Conservation (phyloP, 2,888 invertebrate species). For the Nasonovia ribisnigri region DNA sequence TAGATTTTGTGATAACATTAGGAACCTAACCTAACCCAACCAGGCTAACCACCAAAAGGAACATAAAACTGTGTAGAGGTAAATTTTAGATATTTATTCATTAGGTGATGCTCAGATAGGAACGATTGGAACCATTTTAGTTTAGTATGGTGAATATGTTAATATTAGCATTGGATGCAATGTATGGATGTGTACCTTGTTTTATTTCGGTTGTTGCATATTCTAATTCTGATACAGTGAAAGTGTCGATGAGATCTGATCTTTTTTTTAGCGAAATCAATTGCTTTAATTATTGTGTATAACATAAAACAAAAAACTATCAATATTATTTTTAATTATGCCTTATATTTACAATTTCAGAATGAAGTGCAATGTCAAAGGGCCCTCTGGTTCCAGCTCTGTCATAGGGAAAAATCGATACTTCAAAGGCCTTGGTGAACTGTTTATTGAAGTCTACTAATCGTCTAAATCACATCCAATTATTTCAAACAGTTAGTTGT, state of each 20-base stretch:
- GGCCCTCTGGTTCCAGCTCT: constrained; percentile 74
- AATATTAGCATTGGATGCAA: not conserved
- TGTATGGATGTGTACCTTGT: constrained; percentile 55
- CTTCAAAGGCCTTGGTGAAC: constrained; percentile 78
- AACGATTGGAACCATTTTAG: no score
- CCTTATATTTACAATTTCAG: constrained; percentile 68
- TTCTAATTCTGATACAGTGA: constrained; percentile 78
- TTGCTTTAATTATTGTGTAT: constrained; percentile 73
- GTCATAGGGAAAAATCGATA: constrained; percentile 79
- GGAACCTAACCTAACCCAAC: no score
- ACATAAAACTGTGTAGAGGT: no score
- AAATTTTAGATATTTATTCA: no score
- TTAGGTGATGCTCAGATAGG: no score
- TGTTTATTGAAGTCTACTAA: constrained; percentile 88
- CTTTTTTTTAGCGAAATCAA: constrained; percentile 86
- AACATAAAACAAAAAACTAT: not conserved
- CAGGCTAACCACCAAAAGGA: no score
- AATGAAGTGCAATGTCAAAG: constrained; percentile 67
- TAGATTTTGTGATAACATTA: no score
- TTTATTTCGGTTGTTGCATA: constrained; percentile 6
- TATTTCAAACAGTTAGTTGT: constrained; percentile 81
- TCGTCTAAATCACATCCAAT: constrained; percentile 85
- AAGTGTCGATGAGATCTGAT: constrained; percentile 75
- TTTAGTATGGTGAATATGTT: no score
- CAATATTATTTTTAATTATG: not conserved